Conservation (phyloP, 30 jellyfish, hydroid and myxozoan genomes). For the Aurelia aurita complex sp. Pacific region DNA sequence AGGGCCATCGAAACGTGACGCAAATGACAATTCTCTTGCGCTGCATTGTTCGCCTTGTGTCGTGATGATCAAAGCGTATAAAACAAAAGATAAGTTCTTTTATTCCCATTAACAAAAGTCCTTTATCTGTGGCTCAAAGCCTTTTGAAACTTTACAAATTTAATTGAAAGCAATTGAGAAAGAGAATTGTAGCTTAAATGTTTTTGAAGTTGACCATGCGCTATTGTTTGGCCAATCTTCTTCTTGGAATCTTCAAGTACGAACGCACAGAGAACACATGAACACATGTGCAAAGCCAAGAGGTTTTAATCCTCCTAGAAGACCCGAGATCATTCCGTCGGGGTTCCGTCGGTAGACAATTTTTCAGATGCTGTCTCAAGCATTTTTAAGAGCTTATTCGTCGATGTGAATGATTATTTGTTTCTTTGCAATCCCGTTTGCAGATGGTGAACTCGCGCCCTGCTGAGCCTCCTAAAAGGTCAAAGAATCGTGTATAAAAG, state of each 20-base stretch:
- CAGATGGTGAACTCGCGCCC: conserved; percentile 54
- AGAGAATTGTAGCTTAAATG: no score
- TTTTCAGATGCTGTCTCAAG: background rate
- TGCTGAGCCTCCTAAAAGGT: conserved; percentile 57
- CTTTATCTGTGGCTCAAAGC: conserved; percentile 35
- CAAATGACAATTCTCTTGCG: conserved; percentile 4
- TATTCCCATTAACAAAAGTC: conserved; percentile 10
- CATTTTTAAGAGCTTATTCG: background rate
- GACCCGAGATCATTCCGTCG: no score
- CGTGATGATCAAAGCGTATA: conserved; percentile 9
- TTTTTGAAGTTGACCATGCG: background rate
- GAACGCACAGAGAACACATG: no score
- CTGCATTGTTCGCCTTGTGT: conserved; percentile 2
- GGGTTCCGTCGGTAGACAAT: background rate
- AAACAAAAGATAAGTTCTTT: conserved; percentile 42
- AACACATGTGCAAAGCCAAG: no score
- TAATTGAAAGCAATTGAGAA: background rate
- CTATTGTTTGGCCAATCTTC: conserved; percentile 3
- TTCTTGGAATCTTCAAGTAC: background rate
- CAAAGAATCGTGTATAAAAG: conserved; percentile 18
- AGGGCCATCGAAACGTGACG: conserved; percentile 24
- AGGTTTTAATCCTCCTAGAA: no score
- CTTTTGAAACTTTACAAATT: background rate
- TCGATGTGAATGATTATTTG: conserved; percentile 11
- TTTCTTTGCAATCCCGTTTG: conserved; percentile 35